Evolutionary conservation across 2,113 vertebrate species (phyloP), one percentile per base, ranked within the genome.

Genomic region (Fulmarus glacialis): DNA sequence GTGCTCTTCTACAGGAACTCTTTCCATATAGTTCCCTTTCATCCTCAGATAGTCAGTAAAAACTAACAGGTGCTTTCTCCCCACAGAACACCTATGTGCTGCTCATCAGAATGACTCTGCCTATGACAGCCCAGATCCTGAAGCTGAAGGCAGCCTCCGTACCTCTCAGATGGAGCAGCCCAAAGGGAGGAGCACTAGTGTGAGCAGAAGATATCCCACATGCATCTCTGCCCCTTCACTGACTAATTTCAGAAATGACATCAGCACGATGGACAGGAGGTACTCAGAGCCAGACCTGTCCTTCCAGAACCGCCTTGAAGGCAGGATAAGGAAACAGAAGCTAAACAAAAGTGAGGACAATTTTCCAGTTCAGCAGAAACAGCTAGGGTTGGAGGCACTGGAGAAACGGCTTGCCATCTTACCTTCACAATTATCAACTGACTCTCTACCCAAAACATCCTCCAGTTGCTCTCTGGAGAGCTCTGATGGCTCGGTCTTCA

Each of bases 41-140:
- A 82, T 60, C 43, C 43, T 82, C 38, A 62, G 23, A 19, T 19
- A 7, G 11, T 47, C 53, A 59, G 8, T 48, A 52, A 67, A 88
- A 79, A 52, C 73, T 90, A 93, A 59, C 29, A n/a, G 22, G 42
- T 93, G 18, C 26, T 97, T 97, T 58, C 27, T 90, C 82, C 68
- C 75, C 79, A 29, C 98, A 99, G 99, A 99, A 9, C 66, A 97
- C 50, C 98, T 93, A 12, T 98, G 96, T 96, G 43, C 97, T 4
- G 95, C 94, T 55, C 98, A 98, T 64, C 99, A 99, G 91, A 99
- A 99, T 15, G 99, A 99, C 98, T 99, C 99, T 3, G 99, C 99
- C 3, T 99, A 99, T 6, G 99, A 99, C 97, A 99, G 99, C 98
- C 99, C 98, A 4, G 99, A 99, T 82, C 98, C 98, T 1, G 99